Evolutionary conservation across 2,113 vertebrate species (phyloP), one percentile per base, ranked within the genome.

Genomic region (Neotoma lepida): DNA sequence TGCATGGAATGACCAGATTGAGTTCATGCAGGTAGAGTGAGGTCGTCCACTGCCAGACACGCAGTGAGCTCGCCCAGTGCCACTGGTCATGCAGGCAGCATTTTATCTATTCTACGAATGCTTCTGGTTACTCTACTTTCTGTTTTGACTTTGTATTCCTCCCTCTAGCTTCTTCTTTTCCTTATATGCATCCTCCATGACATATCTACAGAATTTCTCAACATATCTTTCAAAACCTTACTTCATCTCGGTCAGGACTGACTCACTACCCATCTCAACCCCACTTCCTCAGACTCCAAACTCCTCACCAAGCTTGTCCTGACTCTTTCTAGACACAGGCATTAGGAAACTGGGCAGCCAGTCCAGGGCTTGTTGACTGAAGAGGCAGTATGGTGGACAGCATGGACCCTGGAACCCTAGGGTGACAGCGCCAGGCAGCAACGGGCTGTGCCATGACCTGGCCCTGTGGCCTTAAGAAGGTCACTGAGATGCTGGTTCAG

Each of bases 1-100:
- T 6, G 5, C 17, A 35, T 6, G 9, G 4, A 46, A 35, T 46
- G 41, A 35, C 28, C 0, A 0, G 20, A 22, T 46, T 46, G 41
- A 64, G 58, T 44, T n/a, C 3, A 6, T 33, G 22, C 41, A 64
- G 61, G n/a, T 17, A 44, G 35, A 14, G 54, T 3, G 9, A 28
- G 28, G 9, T n/a, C n/a, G n/a, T n/a, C n/a, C 41, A 20, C 28
- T 46, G 39, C 5, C 4, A 9, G 58, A 85, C 28, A 84, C 56
- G 30, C n/a, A 10, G 56, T 17, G 35, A 46, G 82, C 8, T 28
- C 7, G 8, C 33, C 4, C 24, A 35, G 74, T 10, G 63, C 6
- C 39, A 4, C 46, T n/a, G 33, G 73, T 17, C 74, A 71, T 2
- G 2, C 13, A 77, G 61, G 44, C 12, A 26, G n/a, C 12, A 33